phyloP scores from a whole-genome alignment of 2,113 vertebrate species.

The Poeciliopsis occidentalis region DNA sequence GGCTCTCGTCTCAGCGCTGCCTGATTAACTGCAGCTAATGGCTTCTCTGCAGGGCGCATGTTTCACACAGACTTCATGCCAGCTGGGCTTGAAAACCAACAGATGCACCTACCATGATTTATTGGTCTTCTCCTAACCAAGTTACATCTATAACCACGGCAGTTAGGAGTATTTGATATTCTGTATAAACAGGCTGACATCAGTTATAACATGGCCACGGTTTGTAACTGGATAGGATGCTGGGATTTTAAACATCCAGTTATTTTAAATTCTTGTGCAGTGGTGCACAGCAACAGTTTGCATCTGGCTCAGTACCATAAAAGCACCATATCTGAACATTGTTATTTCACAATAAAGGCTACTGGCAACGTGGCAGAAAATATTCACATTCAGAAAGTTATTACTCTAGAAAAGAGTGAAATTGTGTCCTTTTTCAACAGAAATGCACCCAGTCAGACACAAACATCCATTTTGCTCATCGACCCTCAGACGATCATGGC shows the following conservation, averaged over 20 bases:
- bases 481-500: conserved; percentile 74
- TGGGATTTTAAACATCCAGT: not conserved
- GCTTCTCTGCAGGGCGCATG: conserved; percentile 44
- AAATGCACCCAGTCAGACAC: conserved; percentile 13
- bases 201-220: conserved; percentile 1
- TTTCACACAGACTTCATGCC: conserved; percentile 22
- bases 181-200: not conserved
- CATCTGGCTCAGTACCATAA: conserved; percentile 31
- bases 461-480: not conserved
- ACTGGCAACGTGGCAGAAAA: conserved; percentile 13
- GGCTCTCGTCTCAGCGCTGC: conserved; percentile 18
- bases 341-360: conserved; percentile 10
- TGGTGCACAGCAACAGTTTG: conserved; percentile 1
- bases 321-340: conserved; percentile 7
- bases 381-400: conserved; percentile 33
- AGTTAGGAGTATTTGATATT: not conserved
- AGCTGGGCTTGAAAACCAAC: conserved; percentile 42
- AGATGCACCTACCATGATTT: conserved; percentile 19
- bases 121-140: conserved; percentile 29
- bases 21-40: conserved; percentile 61
- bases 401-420: conserved; percentile 1
- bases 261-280: conserved; percentile 7
- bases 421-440: not conserved
- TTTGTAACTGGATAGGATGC: conserved; percentile 20
- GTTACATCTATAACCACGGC: not conserved